These are phyloP conservation scores for Oscheius myriophilus DNA, from an alignment of 2,888 invertebrate species.

Conservation along the genomic window DNA sequence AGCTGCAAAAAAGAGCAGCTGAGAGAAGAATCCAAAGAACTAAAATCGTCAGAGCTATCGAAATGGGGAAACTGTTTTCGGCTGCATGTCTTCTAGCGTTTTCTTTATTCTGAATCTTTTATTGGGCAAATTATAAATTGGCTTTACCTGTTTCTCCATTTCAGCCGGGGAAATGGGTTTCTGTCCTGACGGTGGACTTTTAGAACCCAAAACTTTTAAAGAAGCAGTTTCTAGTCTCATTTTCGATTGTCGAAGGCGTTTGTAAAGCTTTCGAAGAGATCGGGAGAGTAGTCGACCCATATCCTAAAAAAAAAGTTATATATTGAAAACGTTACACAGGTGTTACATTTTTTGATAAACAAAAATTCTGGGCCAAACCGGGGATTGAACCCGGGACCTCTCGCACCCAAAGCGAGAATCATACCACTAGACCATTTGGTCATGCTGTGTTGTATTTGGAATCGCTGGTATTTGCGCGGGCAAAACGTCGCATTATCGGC, in stretches of 20 bases:
- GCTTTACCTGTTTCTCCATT: constrained; percentile 25
- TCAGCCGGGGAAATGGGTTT: constrained; percentile 9
- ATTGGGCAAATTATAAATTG: too few relatives aligned
- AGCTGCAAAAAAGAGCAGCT: constrained; percentile 51
- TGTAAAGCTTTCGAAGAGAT: constrained; percentile 61
- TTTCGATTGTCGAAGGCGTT: constrained; percentile 52
- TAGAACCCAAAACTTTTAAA: constrained; percentile 5
- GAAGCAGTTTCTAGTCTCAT: constrained; percentile 37
- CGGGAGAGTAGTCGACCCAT: constrained; percentile 63
- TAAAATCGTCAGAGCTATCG: constrained; percentile 64
- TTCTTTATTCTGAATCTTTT: constrained; percentile 36
- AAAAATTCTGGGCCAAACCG: constrained; percentile 50
- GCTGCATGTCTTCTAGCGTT: constrained; percentile 41
- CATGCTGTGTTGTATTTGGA: not conserved
- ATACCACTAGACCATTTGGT: constrained; percentile 32
- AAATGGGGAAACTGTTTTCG: constrained; percentile 57
- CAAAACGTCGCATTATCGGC: not conserved
- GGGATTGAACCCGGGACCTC: constrained; percentile 68
- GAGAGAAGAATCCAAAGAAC: constrained; percentile 66
- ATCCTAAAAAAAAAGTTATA: constrained; percentile 41
- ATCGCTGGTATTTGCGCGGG: too few relatives aligned
- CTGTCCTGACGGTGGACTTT: not conserved
- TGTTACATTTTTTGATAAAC: not conserved
- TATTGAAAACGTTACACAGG: too few relatives aligned
- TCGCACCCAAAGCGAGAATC: constrained; percentile 66